phyloP scores from a whole-genome alignment of 2,888 invertebrate species.

The Napeogenes inachia region DNA sequence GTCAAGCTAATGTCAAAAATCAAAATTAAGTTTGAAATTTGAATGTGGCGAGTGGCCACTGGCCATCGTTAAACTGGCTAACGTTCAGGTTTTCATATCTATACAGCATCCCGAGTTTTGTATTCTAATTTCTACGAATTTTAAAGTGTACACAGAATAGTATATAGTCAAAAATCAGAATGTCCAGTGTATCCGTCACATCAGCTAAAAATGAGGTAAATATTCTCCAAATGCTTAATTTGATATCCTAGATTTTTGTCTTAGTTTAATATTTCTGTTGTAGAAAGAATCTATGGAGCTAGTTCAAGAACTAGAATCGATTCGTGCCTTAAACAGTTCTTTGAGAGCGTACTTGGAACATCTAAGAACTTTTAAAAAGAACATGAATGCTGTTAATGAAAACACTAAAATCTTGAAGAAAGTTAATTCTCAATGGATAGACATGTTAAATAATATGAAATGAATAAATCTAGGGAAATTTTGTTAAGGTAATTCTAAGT shows the following conservation, averaged over 20 bases:
- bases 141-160: no score
- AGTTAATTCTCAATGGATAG: slow-evolving; percentile 57
- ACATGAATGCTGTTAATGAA: slow-evolving; percentile 43
- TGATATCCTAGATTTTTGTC: not conserved
- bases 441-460: slow-evolving; percentile 37
- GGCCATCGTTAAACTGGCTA: no score
- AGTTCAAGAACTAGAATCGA: slow-evolving; percentile 52
- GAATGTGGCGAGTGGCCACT: no score
- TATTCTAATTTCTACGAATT: no score
- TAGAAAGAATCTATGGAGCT: slow-evolving; percentile 50
- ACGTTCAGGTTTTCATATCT: no score
- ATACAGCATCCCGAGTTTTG: no score
- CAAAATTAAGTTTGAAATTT: no score
- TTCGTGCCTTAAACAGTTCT: slow-evolving; percentile 50
- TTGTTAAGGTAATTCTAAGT: no score
- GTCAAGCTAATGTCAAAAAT: no score
- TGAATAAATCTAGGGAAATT: slow-evolving; percentile 5
- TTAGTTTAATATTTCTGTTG: slow-evolving; percentile 25
- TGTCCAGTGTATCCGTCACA: slow-evolving; percentile 43
- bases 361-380: slow-evolving; percentile 47
- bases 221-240: not conserved
- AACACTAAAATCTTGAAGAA: slow-evolving; percentile 53
- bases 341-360: slow-evolving; percentile 51
- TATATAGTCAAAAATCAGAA: slow-evolving; percentile 17
- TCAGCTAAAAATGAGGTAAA: slow-evolving; percentile 49